phyloP scores from a whole-genome alignment of 2,113 vertebrate species.

The Dendrocopos noguchii region DNA sequence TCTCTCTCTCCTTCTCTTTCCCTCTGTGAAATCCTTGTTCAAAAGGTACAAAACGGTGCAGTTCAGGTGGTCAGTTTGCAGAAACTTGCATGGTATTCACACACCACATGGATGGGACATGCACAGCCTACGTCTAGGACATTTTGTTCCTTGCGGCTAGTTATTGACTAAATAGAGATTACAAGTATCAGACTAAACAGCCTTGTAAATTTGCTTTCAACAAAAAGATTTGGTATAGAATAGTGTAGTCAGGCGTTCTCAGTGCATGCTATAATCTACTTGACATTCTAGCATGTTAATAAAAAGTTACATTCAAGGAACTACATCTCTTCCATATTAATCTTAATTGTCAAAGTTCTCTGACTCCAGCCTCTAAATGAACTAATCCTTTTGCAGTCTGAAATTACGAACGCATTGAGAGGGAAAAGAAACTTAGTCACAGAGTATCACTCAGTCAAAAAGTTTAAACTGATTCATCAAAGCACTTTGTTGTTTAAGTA shows the following conservation, averaged over 20 bases:
- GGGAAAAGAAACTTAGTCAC: background rate
- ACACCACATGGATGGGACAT: fast-evolving
- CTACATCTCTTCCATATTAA: background rate
- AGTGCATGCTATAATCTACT: background rate
- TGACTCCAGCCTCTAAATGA: background rate
- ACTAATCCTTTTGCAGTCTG: background rate
- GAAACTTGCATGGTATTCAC: background rate
- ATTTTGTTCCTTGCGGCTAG: background rate
- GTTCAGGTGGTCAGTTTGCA: background rate
- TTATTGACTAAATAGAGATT: background rate
- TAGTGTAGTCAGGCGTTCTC: background rate
- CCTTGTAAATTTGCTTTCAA: background rate
- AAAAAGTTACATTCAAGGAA: background rate
- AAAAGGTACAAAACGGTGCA: background rate
- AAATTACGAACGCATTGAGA: background rate
- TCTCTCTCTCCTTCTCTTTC: background rate
- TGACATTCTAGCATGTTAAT: background rate
- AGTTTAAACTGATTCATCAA: background rate
- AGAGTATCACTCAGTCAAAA: background rate
- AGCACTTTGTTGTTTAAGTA: background rate
- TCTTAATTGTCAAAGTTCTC: background rate
- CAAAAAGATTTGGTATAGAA: background rate
- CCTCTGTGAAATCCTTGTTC: background rate
- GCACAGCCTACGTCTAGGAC: fast-evolving
- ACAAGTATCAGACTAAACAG: background rate